Evolutionary conservation across 2,797 vertebrate species (phyloP), one percentile per base, ranked within the genome.

Genomic region (Molossus molossus): DNA sequence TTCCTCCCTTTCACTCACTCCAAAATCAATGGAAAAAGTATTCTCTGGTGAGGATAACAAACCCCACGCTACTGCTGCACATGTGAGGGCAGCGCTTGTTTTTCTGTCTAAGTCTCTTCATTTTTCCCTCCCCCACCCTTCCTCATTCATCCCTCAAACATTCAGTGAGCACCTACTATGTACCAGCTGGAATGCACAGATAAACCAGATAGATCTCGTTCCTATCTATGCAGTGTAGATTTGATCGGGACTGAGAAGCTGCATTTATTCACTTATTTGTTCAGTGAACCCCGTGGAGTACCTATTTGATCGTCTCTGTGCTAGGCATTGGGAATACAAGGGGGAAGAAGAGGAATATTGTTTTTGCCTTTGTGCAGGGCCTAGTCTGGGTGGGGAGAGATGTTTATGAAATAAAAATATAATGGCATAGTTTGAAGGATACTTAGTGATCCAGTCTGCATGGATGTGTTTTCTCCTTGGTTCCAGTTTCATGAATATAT

Each of bases 361-460:
- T 15, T 25, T 81, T 65, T 79, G 27, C 6, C 64, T 87, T 80
- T 40, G 13, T 81, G 2, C 23, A 72, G 55, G 9, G 29, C 62
- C 21, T 53, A 55, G 9, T 87, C 40, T 77, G 37, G 60, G 45
- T 64, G 29, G 25, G 58, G 21, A 67, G 90, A 80, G 40, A 72
- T 75, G 69, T 67, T 96, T 23, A 18, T 73, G 79, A 95, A 85
- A 87, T 58, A 86, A 88, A 96, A 87, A 48, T 65, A 58, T 18
- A 33, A 87, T 50, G 60, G 70, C n/a, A 23, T 73, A 25, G 25
- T 87, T 75, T 79, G 87, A 88, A 96, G 55, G 60, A 37, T 75
- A 29, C 84, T 57, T 45, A 37, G 58, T 76, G 21, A 40, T 79
- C 20, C 9, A 77, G 33, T 29, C 8, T 15, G 69, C 18, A 9